Conservation (phyloP, 1,140 invertebrate species). For the Drosophila rufa region DNA sequence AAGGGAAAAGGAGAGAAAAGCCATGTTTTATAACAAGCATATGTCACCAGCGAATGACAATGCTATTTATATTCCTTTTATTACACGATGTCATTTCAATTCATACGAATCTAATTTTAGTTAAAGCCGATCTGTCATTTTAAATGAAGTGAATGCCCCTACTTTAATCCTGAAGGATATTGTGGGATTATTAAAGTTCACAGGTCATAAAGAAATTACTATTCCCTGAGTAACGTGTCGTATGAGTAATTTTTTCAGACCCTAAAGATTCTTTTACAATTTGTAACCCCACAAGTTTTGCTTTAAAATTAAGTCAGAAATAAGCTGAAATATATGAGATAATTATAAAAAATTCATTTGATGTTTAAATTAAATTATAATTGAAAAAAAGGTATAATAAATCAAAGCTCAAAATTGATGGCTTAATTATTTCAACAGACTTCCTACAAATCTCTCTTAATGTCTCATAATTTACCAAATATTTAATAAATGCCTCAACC, state of each 20-base stretch:
- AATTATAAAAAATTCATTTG: neutral
- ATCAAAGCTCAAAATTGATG: neutral
- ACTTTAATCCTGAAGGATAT: neutral
- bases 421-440: no score
- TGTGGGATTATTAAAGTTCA: neutral
- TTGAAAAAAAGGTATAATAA: neutral
- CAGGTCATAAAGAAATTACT: neutral
- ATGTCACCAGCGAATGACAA: conserved; percentile 21
- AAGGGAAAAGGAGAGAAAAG: neutral
- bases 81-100: neutral
- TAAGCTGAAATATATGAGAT: neutral
- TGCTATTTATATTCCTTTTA: conserved; percentile 10
- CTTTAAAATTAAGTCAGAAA: neutral
- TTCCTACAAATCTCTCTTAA: neutral
- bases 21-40: conserved; percentile 23
- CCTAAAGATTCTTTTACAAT: no score
- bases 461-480: neutral
- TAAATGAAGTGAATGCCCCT: neutral
- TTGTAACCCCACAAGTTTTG: no score
- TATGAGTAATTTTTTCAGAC: neutral
- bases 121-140: neutral
- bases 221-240: neutral
- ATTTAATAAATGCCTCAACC: neutral
- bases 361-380: neutral
- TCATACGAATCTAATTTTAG: neutral